These are phyloP conservation scores for Tanytarsus gracilentus DNA, from an alignment of 2,888 invertebrate genomes.

Conservation along the genomic window DNA sequence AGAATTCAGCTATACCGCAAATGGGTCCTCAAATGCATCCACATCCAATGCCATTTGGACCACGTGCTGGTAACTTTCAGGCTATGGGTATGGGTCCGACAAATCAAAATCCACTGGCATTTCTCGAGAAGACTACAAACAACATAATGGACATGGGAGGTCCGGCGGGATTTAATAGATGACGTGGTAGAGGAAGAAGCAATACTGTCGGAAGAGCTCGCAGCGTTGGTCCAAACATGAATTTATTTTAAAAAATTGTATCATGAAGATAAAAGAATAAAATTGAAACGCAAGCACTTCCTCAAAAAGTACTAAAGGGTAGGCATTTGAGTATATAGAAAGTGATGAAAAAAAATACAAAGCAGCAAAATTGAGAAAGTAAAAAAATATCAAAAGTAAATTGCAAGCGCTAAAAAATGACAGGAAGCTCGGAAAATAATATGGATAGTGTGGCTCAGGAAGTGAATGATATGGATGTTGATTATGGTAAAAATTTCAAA, in stretches of 20 bases:
- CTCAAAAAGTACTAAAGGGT: too few species aligned
- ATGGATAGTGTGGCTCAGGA: slow-evolving; percentile 11
- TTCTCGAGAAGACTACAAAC: slow-evolving; percentile 25
- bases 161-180: too few species aligned
- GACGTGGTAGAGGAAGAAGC: too few species aligned
- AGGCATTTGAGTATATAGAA: too few species aligned
- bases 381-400: too few species aligned
- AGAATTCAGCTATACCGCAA: not conserved
- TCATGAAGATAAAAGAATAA: too few species aligned
- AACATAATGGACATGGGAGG: slow-evolving; percentile 23
- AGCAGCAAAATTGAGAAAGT: too few species aligned
- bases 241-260: too few species aligned
- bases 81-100: not conserved
- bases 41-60: not conserved
- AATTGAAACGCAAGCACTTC: too few species aligned
- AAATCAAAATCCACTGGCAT: slow-evolving; percentile 17
- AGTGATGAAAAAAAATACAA: too few species aligned
- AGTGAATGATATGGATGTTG: slow-evolving; percentile 28
- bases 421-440: slow-evolving; percentile 13
- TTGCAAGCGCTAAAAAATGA: slow-evolving; percentile 11
- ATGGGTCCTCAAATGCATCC: slow-evolving; percentile 5
- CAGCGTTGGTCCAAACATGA: too few species aligned
- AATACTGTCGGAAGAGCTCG: too few species aligned
- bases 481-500: slow-evolving; percentile 41
- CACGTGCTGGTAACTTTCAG: not conserved